Conservation (phyloP, 2,888 invertebrate genomes). For the Clusia tigrina region DNA sequence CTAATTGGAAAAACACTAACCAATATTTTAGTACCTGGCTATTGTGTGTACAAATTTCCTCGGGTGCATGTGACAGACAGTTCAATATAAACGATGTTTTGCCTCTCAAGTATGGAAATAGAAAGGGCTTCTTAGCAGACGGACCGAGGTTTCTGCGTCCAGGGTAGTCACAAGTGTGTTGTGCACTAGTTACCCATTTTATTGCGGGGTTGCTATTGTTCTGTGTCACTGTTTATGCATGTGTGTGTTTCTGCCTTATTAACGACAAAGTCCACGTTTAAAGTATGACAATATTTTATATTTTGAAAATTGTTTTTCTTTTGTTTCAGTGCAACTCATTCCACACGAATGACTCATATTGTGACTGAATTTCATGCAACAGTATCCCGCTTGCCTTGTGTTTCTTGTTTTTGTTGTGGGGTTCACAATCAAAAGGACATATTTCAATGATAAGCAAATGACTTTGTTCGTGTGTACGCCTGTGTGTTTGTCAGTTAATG, state of each 20-base stretch:
- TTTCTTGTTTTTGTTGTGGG: neutral
- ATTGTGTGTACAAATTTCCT: too few relatives aligned
- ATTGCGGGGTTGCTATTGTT: too few relatives aligned
- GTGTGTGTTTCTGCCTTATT: slow-evolving; percentile 14
- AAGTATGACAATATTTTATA: neutral
- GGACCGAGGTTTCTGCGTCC: too few relatives aligned
- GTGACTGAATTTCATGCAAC: slow-evolving; percentile 40
- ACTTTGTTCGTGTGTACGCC: neutral
- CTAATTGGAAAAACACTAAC: too few relatives aligned
- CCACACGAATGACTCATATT: slow-evolving; percentile 57
- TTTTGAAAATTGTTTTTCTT: neutral
- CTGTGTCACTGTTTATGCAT: too few relatives aligned
- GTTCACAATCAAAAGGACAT: neutral
- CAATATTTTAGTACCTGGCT: too few relatives aligned
- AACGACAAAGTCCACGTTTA: slow-evolving; percentile 3
- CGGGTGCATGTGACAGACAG: too few relatives aligned
- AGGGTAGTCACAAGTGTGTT: too few relatives aligned
- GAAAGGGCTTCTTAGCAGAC: too few relatives aligned
- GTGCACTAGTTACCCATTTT: too few relatives aligned
- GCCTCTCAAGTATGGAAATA: too few relatives aligned
- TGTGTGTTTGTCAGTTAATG: neutral
- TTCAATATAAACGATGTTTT: too few relatives aligned
- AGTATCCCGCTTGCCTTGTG: neutral
- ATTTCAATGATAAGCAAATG: neutral
- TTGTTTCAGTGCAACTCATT: slow-evolving; percentile 30